Conservation (phyloP, 2,113 vertebrate genomes). For the Psophia crepitans region DNA sequence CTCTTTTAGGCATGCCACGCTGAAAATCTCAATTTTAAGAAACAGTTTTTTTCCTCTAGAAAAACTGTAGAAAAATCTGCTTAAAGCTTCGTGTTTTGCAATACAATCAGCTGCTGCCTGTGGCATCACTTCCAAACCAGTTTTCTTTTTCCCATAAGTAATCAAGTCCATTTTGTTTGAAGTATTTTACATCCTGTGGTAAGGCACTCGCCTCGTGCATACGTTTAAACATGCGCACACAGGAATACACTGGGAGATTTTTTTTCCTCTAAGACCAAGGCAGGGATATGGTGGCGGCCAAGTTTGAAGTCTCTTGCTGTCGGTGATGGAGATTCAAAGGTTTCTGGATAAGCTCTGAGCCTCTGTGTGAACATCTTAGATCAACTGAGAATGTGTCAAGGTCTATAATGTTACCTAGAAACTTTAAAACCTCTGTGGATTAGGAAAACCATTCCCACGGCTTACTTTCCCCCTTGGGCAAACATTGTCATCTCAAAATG, state of each 20-base stretch:
- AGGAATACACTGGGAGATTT: not conserved
- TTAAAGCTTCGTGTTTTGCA: not conserved
- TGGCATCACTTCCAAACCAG: accelerated
- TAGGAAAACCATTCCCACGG: not conserved
- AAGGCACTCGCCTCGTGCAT: not conserved
- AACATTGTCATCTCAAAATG: not conserved
- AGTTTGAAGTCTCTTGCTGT: not conserved
- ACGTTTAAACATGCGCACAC: not conserved
- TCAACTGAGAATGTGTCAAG: not conserved
- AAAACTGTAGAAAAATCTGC: not conserved
- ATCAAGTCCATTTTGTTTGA: not conserved
- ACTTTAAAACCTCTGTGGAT: not conserved
- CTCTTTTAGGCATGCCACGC: not conserved
- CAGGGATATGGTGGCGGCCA: not conserved
- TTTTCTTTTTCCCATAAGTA: not conserved
- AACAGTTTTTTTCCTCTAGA: not conserved
- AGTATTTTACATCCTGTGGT: not conserved
- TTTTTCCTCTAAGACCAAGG: not conserved
- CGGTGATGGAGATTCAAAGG: not conserved
- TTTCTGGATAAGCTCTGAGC: not conserved
- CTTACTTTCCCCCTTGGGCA: not conserved
- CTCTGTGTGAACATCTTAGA: not conserved
- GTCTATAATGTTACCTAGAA: not conserved
- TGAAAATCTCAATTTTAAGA: not conserved
- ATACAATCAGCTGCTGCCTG: not conserved